Conservation (phyloP, 2,888 invertebrate genomes). For the Protonemura montana region DNA sequence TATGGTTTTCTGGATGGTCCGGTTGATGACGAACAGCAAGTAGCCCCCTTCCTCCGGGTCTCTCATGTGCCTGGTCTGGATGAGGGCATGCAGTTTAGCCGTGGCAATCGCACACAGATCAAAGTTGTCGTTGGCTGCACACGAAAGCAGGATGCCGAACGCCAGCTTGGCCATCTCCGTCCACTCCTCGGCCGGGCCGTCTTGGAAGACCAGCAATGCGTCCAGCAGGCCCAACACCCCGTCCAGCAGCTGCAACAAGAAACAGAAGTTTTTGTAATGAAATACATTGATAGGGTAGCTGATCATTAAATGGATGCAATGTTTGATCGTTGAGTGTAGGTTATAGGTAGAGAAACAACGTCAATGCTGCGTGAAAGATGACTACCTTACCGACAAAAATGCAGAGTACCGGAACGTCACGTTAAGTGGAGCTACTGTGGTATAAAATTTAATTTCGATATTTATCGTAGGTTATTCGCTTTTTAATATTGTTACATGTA, state of each 20-base stretch:
- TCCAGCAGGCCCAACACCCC: constrained; percentile 65
- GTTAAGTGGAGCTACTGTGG: no score
- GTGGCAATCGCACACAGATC: constrained; percentile 69
- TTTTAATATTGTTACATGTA: no score
- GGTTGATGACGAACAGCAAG: constrained; percentile 61
- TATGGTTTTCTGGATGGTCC: constrained; percentile 60
- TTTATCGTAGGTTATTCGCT: no score
- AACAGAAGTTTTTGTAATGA: background rate
- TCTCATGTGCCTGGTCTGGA: constrained; percentile 65
- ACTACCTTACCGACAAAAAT: no score
- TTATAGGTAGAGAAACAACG: no score
- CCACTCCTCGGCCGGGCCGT: constrained; percentile 62
- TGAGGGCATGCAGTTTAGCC: constrained; percentile 66
- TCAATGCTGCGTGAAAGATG: no score
- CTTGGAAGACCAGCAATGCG: constrained; percentile 65
- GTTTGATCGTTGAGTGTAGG: no score
- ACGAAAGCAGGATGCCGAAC: constrained; percentile 60
- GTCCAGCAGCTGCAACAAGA: constrained; percentile 60
- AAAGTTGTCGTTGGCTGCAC: constrained; percentile 61
- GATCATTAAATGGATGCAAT: no score
- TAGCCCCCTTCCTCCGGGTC: constrained; percentile 66
- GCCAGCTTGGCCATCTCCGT: constrained; percentile 66
- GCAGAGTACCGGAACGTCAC: no score
- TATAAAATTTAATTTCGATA: no score
- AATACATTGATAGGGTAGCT: background rate